Percentiles rank a stretch among this genome's conserved stretches.
phyloP scores from a whole-genome alignment of 1,140 invertebrate genomes.

The Bicyclus anynana region DNA sequence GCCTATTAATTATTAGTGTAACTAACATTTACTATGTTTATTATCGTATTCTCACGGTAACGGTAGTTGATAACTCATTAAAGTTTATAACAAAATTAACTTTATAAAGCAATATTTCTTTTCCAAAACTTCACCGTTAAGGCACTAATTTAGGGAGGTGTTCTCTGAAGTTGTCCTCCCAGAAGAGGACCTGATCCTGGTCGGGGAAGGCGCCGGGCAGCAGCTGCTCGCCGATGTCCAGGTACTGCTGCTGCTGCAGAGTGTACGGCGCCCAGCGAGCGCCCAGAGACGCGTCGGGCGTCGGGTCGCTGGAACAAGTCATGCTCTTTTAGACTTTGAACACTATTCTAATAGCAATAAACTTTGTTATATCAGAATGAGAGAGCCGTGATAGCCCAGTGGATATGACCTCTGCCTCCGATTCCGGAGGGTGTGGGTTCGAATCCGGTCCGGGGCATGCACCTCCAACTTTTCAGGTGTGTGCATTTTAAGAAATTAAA shows the following conservation, averaged over 20 bases:
- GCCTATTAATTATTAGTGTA: too few relatives aligned
- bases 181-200: conserved; percentile 31
- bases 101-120: neutral
- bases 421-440: too few relatives aligned
- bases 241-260: conserved; percentile 26
- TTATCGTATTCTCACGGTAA: too few relatives aligned
- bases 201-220: conserved; percentile 14
- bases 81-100: neutral
- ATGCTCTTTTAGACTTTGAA: too few relatives aligned
- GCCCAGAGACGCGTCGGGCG: conserved; percentile 27
- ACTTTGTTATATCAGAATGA: neutral
- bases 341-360: neutral
- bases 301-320: conserved; percentile 33
- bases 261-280: conserved; percentile 32
- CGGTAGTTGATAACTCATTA: too few relatives aligned
- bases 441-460: too few relatives aligned
- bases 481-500: too few relatives aligned
- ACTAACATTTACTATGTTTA: too few relatives aligned
- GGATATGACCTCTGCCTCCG: too few relatives aligned
- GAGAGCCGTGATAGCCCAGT: neutral
- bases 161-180: conserved; percentile 30
- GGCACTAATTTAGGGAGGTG: conserved; percentile 7
- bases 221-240: conserved; percentile 34
- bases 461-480: too few relatives aligned
- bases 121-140: neutral